A percentile compares a stretch with the other conserved stretches of the same genome.
Evolutionary conservation across 2,113 vertebrate genomes (phyloP).

Genomic region (human (Homo sapiens)): GRCh38 chr14:92973001-92973500

Average conservation of each 20-base stretch:
- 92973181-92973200: background rate
- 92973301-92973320: background rate
- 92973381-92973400: background rate
- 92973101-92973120: rapidly evolving
- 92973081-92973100: rapidly evolving
- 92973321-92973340: background rate
- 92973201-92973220: background rate
- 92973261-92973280: background rate
- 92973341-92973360: background rate
- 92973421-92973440: background rate
- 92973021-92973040: background rate
- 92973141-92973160: rapidly evolving
- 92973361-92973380: rapidly evolving
- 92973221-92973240: background rate
- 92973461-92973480: too few species aligned
- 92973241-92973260: background rate
- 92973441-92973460: rapidly evolving
- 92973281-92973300: background rate
- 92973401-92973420: background rate
- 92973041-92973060: background rate
- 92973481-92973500: background rate
- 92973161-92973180: background rate
- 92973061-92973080: background rate
- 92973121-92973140: background rate
- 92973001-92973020: background rate